A percentile compares a stretch with the other conserved stretches of the same genome.
These are phyloP conservation scores for Amphipoea lucens DNA, from an alignment of 2,888 invertebrate genomes.

Conservation along the genomic window DNA sequence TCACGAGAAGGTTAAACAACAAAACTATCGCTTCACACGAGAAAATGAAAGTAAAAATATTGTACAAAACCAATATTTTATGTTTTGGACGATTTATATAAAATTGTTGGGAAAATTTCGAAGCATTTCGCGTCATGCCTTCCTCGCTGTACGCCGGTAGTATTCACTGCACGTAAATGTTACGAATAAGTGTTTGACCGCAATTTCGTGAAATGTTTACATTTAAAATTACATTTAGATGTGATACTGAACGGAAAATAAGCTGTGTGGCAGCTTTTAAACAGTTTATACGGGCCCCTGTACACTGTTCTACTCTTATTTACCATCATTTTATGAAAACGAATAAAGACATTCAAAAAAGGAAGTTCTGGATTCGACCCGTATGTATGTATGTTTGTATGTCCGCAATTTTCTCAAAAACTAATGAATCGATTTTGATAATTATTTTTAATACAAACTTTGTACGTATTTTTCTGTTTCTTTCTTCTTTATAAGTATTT, in stretches of 20 bases:
- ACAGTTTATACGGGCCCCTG: constrained; percentile 19
- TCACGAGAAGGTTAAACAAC: constrained; percentile 80
- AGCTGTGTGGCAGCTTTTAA: constrained; percentile 46
- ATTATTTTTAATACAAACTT: neutral
- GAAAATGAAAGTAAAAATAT: constrained; percentile 77
- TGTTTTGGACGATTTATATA: constrained; percentile 72
- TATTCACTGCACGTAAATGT: constrained; percentile 59
- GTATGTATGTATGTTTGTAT: no score
- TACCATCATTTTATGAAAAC: neutral
- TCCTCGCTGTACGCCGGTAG: constrained; percentile 32
- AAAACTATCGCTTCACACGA: constrained; percentile 76
- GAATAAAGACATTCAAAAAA: neutral
- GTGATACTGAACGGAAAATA: constrained; percentile 53
- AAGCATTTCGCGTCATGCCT: constrained; percentile 58
- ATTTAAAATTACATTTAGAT: constrained; percentile 56
- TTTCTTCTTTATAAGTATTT: neutral
- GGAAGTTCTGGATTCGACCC: no score
- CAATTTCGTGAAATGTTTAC: constrained; percentile 61
- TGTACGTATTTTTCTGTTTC: neutral
- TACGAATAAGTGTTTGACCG: constrained; percentile 66
- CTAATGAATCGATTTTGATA: no score
- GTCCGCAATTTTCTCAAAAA: no score
- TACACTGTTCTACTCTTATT: neutral
- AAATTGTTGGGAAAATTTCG: constrained; percentile 66
- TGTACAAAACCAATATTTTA: constrained; percentile 75